phyloP scores from a whole-genome alignment of 1,140 invertebrate species.

The Paraescarpia echinospica region DNA sequence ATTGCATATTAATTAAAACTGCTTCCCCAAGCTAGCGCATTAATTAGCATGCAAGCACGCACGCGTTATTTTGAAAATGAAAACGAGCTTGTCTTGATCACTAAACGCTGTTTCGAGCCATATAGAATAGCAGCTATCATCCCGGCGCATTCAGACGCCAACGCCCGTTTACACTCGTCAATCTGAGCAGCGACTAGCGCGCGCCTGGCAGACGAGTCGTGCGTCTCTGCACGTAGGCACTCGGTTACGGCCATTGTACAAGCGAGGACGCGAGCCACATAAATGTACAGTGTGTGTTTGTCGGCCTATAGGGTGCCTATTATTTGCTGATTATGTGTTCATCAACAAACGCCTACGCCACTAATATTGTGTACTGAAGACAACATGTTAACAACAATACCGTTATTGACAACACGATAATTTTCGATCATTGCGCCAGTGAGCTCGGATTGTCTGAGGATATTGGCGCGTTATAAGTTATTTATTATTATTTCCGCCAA shows the following conservation, averaged over 20 bases:
- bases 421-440: too few relatives aligned
- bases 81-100: neutral
- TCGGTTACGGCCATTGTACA: neutral
- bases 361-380: neutral
- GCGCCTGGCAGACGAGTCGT: neutral
- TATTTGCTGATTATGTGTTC: neutral
- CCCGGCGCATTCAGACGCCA: neutral
- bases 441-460: too few relatives aligned
- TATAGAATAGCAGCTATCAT: neutral
- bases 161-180: neutral
- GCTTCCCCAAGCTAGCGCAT: neutral
- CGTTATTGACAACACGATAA: too few relatives aligned
- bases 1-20: too few relatives aligned
- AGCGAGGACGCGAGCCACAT: neutral
- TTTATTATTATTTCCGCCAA: too few relatives aligned
- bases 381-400: too few relatives aligned
- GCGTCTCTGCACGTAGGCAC: neutral
- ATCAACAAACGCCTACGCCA: neutral
- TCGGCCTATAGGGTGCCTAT: too few relatives aligned
- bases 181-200: too few relatives aligned
- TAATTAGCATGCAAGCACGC: neutral
- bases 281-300: too few relatives aligned
- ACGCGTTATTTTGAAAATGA: neutral
- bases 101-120: neutral
- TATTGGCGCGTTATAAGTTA: too few relatives aligned